Conservation (phyloP, 2,797 vertebrate genomes). For the Ptychobarbus kaznakovi region DNA sequence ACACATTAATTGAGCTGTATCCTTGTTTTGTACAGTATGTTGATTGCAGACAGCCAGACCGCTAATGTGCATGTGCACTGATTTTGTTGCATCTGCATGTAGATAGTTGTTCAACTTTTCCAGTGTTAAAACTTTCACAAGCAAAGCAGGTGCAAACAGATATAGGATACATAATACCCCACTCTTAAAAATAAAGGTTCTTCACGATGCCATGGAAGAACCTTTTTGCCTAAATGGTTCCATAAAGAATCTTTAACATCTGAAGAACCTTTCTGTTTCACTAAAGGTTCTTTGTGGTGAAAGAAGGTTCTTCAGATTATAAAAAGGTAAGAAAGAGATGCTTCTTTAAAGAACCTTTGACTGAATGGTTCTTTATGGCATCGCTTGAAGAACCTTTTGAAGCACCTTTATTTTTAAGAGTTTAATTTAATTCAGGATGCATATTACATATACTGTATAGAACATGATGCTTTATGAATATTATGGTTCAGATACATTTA, state of each 20-base stretch:
- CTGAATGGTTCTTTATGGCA: no score
- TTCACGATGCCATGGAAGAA: no score
- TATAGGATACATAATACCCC: background rate
- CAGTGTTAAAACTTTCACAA: background rate
- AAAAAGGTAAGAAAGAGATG: no score
- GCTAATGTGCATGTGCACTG: background rate
- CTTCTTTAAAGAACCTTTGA: no score
- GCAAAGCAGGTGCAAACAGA: background rate
- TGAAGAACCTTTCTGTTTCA: no score
- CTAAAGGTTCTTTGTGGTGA: no score
- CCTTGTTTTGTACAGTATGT: conserved; percentile 11
- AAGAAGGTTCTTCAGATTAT: no score
- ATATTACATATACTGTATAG: background rate
- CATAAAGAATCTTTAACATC: no score
- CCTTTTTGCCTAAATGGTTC: no score
- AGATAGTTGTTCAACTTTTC: background rate
- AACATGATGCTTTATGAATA: background rate
- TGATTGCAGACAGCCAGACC: background rate
- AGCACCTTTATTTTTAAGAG: no score
- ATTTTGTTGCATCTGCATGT: background rate
- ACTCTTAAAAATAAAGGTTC: no score
- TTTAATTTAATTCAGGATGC: background rate
- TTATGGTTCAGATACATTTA: background rate
- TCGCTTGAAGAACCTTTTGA: no score
- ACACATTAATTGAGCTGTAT: background rate